A percentile compares a stretch with the other conserved stretches of the same genome.
phyloP scores from a whole-genome alignment of 2,888 invertebrate species.

The Teleogryllus oceanicus region DNA sequence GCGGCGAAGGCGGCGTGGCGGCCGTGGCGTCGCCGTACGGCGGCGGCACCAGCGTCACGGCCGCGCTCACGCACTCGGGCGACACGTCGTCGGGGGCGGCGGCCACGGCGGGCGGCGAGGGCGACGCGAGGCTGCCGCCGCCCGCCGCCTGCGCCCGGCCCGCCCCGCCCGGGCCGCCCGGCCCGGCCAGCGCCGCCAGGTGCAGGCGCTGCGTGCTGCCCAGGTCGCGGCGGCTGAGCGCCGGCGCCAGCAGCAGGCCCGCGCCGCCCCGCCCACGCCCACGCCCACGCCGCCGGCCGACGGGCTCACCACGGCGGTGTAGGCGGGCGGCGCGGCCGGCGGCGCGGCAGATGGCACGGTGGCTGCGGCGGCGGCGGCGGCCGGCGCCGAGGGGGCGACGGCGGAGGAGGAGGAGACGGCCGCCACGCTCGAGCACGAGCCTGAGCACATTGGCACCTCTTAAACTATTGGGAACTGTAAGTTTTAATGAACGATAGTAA shows the following conservation, averaged over 20 bases:
- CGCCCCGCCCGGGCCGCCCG: slow-evolving; percentile 22
- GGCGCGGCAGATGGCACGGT: too few species aligned
- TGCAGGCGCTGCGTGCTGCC: slow-evolving; percentile 34
- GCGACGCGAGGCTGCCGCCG: neutral
- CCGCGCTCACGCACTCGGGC: slow-evolving; percentile 40
- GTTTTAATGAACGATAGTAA: too few species aligned
- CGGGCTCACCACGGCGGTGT: neutral
- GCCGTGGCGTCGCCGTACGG: slow-evolving; percentile 38
- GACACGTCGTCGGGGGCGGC: slow-evolving; percentile 37
- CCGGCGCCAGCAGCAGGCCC: slow-evolving; percentile 26
- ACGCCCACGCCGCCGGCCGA: slow-evolving; percentile 22
- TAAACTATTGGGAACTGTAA: too few species aligned
- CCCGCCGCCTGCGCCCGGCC: neutral
- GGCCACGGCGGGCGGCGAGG: slow-evolving; percentile 25
- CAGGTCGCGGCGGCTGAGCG: slow-evolving; percentile 28
- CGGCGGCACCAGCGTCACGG: slow-evolving; percentile 42
- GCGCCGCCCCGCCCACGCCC: slow-evolving; percentile 19
- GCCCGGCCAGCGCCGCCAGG: slow-evolving; percentile 23
- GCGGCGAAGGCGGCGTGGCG: neutral
- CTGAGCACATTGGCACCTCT: too few species aligned
- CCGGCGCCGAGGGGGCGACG: too few species aligned
- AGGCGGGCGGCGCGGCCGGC: slow-evolving; percentile 6
- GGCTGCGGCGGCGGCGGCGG: too few species aligned
- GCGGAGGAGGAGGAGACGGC: too few species aligned
- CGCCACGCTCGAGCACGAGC: too few species aligned